Conservation (phyloP, 2,888 invertebrate genomes). For the Andricus quercusramuli region DNA sequence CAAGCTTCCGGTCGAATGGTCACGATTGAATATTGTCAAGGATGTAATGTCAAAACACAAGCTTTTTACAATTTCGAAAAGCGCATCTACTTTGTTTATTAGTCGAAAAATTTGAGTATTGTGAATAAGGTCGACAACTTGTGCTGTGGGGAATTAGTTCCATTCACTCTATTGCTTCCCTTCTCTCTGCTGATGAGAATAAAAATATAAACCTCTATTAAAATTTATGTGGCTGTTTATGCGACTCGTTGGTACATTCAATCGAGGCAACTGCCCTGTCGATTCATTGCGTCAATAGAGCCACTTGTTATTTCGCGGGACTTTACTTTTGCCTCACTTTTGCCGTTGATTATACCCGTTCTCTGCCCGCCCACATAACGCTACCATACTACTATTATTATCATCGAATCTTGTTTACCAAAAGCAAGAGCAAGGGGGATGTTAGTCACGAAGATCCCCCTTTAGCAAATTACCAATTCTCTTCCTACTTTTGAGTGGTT, state of each 20-base stretch:
- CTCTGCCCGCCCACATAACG: constrained; percentile 23
- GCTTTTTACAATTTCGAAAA: neutral
- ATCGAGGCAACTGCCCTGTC: constrained; percentile 22
- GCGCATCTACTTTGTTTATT: neutral
- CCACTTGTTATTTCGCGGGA: constrained; percentile 26
- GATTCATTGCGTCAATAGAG: constrained; percentile 22
- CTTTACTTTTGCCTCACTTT: constrained; percentile 37
- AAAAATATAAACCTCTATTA: constrained; percentile 64
- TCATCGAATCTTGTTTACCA: constrained; percentile 32
- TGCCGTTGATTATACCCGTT: constrained; percentile 35
- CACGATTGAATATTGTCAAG: no score
- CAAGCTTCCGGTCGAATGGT: neutral
- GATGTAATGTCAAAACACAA: neutral
- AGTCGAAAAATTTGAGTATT: neutral
- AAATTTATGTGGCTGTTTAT: constrained; percentile 68
- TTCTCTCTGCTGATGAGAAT: constrained; percentile 60
- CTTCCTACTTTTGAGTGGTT: constrained; percentile 12
- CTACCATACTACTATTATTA: constrained; percentile 21
- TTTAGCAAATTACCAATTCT: neutral
- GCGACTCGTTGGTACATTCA: constrained; percentile 48
- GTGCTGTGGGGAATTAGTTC: neutral
- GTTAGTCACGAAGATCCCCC: constrained; percentile 27
- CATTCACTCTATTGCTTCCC: constrained; percentile 19
- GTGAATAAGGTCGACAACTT: constrained; percentile 21
- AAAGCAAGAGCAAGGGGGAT: neutral